phyloP scores from a whole-genome alignment of 2,797 vertebrate species.

The Paguma larvata region DNA sequence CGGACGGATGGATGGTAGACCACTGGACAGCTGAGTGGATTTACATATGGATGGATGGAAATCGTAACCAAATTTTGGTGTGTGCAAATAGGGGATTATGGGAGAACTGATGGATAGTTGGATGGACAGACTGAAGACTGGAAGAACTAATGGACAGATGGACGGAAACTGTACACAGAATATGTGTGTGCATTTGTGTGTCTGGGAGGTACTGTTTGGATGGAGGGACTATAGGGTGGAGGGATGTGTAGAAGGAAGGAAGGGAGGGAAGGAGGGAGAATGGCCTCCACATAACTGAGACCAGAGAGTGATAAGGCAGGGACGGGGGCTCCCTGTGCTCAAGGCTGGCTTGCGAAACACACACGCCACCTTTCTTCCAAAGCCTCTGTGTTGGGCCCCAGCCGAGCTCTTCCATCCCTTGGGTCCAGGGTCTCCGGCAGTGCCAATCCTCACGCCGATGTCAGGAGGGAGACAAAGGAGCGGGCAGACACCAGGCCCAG shows the following conservation, averaged over 20 bases:
- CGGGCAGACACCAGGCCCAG: neutral
- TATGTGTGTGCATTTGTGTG: neutral
- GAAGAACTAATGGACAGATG: neutral
- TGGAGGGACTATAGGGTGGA: neutral
- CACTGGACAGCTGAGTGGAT: too few relatives aligned
- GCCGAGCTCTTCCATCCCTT: neutral
- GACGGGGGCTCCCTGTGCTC: neutral
- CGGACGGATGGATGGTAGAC: neutral
- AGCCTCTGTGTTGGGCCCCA: neutral
- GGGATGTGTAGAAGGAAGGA: neutral
- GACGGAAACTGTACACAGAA: neutral
- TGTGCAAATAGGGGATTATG: neutral
- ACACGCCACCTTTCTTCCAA: neutral
- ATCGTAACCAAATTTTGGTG: neutral
- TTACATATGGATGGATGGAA: neutral
- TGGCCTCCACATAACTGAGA: neutral
- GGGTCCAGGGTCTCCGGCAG: neutral
- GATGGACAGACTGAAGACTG: neutral
- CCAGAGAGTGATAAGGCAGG: neutral
- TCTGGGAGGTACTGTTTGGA: neutral
- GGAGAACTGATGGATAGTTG: neutral
- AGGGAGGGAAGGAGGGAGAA: neutral
- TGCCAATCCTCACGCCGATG: neutral
- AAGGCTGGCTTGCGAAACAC: neutral
- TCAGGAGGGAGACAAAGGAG: conserved; percentile 68